Evolutionary conservation across 2,888 invertebrate genomes (phyloP).

Genomic region (Cataglyphis livida): DNA sequence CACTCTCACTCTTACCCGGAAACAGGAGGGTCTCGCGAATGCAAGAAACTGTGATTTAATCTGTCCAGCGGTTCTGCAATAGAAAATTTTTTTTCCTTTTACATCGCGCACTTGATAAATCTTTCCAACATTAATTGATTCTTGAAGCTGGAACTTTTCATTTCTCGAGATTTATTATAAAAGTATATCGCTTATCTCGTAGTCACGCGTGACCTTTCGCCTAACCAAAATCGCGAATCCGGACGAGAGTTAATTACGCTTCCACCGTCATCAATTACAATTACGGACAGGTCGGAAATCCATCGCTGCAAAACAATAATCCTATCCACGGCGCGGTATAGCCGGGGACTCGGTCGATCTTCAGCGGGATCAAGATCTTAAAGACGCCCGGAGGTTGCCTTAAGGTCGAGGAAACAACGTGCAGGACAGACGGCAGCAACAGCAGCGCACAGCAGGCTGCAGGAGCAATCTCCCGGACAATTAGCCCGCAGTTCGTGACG

Average conservation of each 20-base stretch:
- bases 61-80: background rate
- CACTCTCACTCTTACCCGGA: slow-evolving; percentile 67
- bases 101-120: background rate
- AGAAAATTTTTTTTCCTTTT: background rate
- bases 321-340: slow-evolving; percentile 34
- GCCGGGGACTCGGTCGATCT: slow-evolving; percentile 66
- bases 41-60: background rate
- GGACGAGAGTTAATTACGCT: slow-evolving; percentile 34
- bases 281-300: slow-evolving; percentile 36
- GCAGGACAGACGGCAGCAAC: slow-evolving; percentile 75
- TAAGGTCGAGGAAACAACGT: slow-evolving; percentile 77
- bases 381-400: slow-evolving; percentile 74
- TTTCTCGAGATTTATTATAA: background rate
- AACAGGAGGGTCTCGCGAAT: slow-evolving; percentile 40
- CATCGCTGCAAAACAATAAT: slow-evolving; percentile 61
- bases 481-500: slow-evolving; percentile 84
- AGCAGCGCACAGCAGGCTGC: slow-evolving; percentile 78
- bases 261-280: slow-evolving; percentile 57
- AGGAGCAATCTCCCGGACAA: slow-evolving; percentile 84
- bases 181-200: background rate
- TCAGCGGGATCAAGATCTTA: slow-evolving; percentile 75
- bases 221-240: slow-evolving; percentile 37
- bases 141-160: background rate
- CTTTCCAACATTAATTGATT: background rate
- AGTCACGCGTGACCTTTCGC: slow-evolving; percentile 27